phyloP scores from a whole-genome alignment of 1,140 invertebrate genomes.

The Littorina saxatilis region DNA sequence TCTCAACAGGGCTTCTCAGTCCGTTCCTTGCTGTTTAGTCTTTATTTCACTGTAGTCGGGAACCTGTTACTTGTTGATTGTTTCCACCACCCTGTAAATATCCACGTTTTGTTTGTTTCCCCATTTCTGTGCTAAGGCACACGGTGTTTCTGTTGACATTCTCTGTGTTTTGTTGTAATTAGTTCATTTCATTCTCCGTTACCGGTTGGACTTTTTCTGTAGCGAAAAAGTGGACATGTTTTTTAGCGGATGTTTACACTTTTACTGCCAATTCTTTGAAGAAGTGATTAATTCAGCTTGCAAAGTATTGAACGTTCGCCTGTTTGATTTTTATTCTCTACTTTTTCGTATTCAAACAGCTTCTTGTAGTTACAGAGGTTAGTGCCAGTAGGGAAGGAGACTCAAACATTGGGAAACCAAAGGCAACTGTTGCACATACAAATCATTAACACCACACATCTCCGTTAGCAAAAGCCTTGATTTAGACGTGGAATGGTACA shows the following conservation, averaged over 20 bases:
- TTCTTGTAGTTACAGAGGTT: not conserved
- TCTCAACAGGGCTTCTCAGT: not conserved
- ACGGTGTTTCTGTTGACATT: not conserved
- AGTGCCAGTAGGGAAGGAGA: not conserved
- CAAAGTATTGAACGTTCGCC: too few relatives aligned
- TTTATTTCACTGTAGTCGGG: not conserved
- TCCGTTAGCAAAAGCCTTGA: too few relatives aligned
- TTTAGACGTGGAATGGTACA: too few relatives aligned
- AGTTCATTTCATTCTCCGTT: too few relatives aligned
- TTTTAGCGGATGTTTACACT: too few relatives aligned
- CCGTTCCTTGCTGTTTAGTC: not conserved
- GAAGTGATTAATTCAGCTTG: too few relatives aligned
- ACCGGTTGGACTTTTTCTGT: too few relatives aligned
- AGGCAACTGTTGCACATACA: not conserved
- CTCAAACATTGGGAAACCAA: not conserved
- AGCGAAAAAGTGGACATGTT: too few relatives aligned
- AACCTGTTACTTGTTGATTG: not conserved
- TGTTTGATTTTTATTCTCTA: not conserved
- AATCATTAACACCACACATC: too few relatives aligned
- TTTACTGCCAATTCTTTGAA: too few relatives aligned
- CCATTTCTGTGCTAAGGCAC: not conserved
- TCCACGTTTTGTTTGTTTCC: not conserved
- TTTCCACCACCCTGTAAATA: slow-evolving; percentile 1
- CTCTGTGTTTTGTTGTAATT: not conserved
- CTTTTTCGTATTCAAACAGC: not conserved